Percentiles rank a stretch among this genome's conserved stretches.
phyloP scores from a whole-genome alignment of 2,797 vertebrate genomes.

The Acipenser ruthenus region DNA sequence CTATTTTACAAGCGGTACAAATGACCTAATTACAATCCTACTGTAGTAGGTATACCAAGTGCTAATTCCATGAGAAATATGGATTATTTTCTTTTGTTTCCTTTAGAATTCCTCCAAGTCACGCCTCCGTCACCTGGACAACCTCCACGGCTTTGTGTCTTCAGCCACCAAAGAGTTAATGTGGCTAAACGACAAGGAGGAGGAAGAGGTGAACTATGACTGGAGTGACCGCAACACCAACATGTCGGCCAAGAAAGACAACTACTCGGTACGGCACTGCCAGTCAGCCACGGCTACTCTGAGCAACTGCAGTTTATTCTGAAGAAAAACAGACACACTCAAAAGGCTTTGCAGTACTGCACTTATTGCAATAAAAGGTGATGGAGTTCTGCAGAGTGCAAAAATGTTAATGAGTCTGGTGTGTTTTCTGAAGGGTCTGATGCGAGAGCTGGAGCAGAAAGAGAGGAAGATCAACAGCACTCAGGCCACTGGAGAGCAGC shows the following conservation, averaged over 20 bases:
- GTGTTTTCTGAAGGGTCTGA: constrained; percentile 61
- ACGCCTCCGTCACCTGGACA: constrained; percentile 77
- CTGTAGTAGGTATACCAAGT: no score
- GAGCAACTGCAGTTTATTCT: no score
- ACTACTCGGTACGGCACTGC: constrained; percentile 72
- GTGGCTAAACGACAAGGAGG: constrained; percentile 91
- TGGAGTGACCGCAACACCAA: constrained; percentile 86
- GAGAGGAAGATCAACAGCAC: constrained; percentile 82
- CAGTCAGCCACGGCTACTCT: no score
- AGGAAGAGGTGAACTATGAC: constrained; percentile 88
- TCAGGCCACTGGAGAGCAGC: constrained; percentile 68
- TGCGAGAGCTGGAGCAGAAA: constrained; percentile 83
- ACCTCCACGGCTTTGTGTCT: constrained; percentile 70
- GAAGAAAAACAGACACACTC: no score
- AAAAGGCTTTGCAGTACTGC: no score
- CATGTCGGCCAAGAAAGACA: constrained; percentile 86
- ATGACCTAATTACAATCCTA: no score
- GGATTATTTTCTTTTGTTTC: background rate
- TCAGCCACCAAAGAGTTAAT: constrained; percentile 85
- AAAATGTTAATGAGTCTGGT: background rate
- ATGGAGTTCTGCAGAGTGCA: no score
- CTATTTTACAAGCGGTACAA: background rate
- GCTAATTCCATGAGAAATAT: background rate
- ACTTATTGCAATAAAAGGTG: no score
- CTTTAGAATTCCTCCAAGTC: constrained; percentile 78